Evolutionary conservation across 53 echinoderm and acorn worm genomes (phyloP), one percentile per base, ranked within the genome.

Genomic region (Crossaster papposus): DNA sequence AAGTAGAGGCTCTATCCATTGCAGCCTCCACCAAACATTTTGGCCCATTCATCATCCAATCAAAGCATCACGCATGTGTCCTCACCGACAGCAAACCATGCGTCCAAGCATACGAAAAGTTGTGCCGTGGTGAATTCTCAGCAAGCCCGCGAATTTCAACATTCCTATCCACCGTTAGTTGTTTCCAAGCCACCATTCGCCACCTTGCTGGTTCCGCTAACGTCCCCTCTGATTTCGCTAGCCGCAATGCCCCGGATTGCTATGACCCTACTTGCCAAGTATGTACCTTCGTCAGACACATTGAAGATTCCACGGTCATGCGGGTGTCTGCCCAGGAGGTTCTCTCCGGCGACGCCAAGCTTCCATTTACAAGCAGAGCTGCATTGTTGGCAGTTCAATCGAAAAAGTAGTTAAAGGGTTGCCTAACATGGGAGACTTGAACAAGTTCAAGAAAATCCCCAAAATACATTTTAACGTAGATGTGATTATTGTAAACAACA

Each of bases 41-140:
- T 64, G 83, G 83, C 64, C 93, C 93, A 12, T 85, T 36, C 14
- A 72, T 95, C 58, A 83, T 93, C 22, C 90, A 90, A 44, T 90
- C 92, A 0, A n/a, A 24, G 0, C 93, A 79, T 73, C 83, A 83
- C 30, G 51, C 77, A 30, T 91, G 70, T 29, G 68, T 94, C 63
- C 94, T 93, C 65, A 96, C 94, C 32, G 94, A 94, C 79, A 94
- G 93, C 73, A 91, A 94, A 83, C 94, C 94, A 32, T 93, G 94
- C 32, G 88, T 95, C 2, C 83, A 95, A 54, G 95, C 93, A 0
- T 93, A 88, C 64, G 96, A 92, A 29, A 96, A 95, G 55, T 68
- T 93, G 12, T 92, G 77, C 63, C 86, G 91, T 4, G 81, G 91
- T 23, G 79, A 89, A 55, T 91, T 94, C 51, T 94, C 96, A 24